These are phyloP conservation scores for Psammodynastes pulverulentus DNA, from an alignment of 2,113 vertebrate species.

Conservation along the genomic window DNA sequence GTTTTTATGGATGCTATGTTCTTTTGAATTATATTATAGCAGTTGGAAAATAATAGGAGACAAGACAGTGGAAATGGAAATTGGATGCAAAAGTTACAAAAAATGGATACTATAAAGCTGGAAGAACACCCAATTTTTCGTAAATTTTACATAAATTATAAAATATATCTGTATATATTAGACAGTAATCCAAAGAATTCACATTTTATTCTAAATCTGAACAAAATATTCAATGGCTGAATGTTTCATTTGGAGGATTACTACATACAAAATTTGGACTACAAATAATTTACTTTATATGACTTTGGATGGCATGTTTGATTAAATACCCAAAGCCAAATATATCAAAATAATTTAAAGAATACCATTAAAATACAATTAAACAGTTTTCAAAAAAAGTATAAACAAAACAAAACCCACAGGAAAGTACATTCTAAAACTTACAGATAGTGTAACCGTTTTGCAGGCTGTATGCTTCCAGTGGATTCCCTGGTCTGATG, in stretches of 20 bases:
- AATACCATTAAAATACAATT: not conserved
- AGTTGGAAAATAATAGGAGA: not conserved
- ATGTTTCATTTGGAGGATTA: not conserved
- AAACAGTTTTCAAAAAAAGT: not conserved
- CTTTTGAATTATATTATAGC: not conserved
- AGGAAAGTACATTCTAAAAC: not conserved
- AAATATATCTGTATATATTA: not conserved
- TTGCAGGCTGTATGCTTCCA: not conserved
- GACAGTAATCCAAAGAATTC: not conserved
- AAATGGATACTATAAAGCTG: not conserved
- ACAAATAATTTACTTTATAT: not conserved
- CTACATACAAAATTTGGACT: not conserved
- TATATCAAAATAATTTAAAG: not conserved
- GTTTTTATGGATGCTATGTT: not conserved
- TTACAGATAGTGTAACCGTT: not conserved
- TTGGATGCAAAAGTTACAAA: not conserved
- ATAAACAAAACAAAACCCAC: not conserved
- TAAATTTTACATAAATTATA: not conserved
- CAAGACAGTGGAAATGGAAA: not conserved
- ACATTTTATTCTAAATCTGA: not conserved
- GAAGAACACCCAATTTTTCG: not conserved
- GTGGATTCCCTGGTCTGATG: not conserved
- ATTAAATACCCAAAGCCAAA: not conserved
- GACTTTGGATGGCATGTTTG: not conserved
- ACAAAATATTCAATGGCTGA: not conserved